Conservation (phyloP, 2,888 invertebrate species). For the Eutolmus rufibarbis region DNA sequence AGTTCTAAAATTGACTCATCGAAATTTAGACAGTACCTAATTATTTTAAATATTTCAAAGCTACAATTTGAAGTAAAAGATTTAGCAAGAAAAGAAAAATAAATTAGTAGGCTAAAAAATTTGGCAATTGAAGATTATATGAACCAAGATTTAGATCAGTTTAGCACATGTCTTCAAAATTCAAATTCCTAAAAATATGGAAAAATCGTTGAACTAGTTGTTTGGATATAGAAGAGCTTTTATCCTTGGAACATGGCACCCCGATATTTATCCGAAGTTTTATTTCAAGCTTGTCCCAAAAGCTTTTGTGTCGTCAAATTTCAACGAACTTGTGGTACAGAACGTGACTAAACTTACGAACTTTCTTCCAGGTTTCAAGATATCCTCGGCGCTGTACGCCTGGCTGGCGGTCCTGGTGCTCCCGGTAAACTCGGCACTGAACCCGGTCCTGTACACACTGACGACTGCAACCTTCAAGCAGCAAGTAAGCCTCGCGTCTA, state of each 20-base stretch:
- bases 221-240: not conserved
- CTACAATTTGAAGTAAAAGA: too few relatives aligned
- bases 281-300: not conserved
- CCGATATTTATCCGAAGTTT: not conserved
- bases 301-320: not conserved
- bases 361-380: slow-evolving; percentile 63
- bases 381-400: slow-evolving; percentile 67
- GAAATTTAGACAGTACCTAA: too few relatives aligned
- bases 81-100: too few relatives aligned
- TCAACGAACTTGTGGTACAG: not conserved
- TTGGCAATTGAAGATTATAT: too few relatives aligned
- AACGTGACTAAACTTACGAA: not conserved
- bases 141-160: too few relatives aligned
- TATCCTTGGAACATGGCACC: not conserved
- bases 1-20: too few relatives aligned
- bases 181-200: too few relatives aligned
- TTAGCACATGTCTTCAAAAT: too few relatives aligned
- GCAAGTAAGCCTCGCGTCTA: slow-evolving; percentile 58
- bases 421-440: slow-evolving; percentile 70
- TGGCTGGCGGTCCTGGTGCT: slow-evolving; percentile 70
- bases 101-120: too few relatives aligned
- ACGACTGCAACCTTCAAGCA: slow-evolving; percentile 70
- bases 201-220: too few relatives aligned
- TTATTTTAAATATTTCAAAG: too few relatives aligned
- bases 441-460: slow-evolving; percentile 70